A percentile compares a stretch with the other conserved stretches of the same genome.
These are phyloP conservation scores for Enteromius argenteus DNA, from an alignment of 2,797 vertebrate species.

Conservation along the genomic window DNA sequence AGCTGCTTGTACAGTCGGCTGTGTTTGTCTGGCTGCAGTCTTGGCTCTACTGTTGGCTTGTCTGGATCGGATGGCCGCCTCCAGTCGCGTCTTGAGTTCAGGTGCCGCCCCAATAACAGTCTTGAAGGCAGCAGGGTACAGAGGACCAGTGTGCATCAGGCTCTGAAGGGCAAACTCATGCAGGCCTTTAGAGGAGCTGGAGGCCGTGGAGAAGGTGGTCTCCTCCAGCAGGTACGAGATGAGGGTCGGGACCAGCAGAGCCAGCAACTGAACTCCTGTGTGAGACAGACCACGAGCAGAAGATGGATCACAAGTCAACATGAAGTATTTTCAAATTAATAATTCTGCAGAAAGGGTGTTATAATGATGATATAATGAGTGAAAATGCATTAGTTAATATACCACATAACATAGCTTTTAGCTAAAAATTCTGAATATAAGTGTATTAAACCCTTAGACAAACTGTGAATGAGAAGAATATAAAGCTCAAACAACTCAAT, in stretches of 20 bases:
- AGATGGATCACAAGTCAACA: not conserved
- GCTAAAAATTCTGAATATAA: no score
- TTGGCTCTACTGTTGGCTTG: conserved; percentile 95
- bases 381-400: no score
- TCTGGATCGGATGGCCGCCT: conserved; percentile 92
- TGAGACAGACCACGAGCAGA: not conserved
- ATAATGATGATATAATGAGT: not conserved
- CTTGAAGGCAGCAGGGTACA: conserved; percentile 97
- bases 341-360: not conserved
- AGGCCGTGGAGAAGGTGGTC: conserved; percentile 87
- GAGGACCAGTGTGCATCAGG: conserved; percentile 95
- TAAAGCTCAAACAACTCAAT: no score
- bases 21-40: conserved; percentile 86
- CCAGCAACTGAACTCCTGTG: conserved; percentile 92
- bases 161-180: conserved; percentile 98
- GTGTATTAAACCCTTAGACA: no score
- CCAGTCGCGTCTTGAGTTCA: conserved; percentile 93
- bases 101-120: conserved; percentile 94
- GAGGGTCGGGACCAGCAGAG: conserved; percentile 93
- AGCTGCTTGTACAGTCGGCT: conserved; percentile 88
- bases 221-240: conserved; percentile 96
- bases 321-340: not conserved
- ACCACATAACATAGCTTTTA: no score
- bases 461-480: no score
- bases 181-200: conserved; percentile 86